Percentiles rank a stretch among this genome's conserved stretches.
These are phyloP conservation scores for Decapterus maruadsi DNA, from an alignment of 2,797 vertebrate genomes.

Conservation along the genomic window DNA sequence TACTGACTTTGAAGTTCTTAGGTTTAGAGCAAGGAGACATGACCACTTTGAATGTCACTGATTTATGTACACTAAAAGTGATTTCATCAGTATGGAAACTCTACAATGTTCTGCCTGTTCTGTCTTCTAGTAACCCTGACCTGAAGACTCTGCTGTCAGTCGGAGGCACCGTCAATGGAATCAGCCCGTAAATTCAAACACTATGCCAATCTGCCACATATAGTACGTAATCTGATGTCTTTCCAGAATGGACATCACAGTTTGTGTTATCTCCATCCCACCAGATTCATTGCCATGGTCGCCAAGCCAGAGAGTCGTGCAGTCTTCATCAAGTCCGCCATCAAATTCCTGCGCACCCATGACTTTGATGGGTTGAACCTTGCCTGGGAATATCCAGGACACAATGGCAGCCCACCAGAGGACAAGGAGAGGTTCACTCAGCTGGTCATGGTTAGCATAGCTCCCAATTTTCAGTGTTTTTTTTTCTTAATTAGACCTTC, in stretches of 20 bases:
- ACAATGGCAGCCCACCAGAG: conserved; percentile 80
- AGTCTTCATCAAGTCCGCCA: conserved; percentile 83
- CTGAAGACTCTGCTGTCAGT: conserved; percentile 88
- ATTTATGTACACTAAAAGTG: not conserved
- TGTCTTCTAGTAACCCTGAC: conserved; percentile 79
- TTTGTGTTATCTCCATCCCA: conserved; percentile 36
- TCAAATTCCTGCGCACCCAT: conserved; percentile 80
- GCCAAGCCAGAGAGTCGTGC: conserved; percentile 70
- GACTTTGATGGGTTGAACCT: conserved; percentile 89
- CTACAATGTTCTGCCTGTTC: conserved; percentile 17
- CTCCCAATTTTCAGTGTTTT: not conserved
- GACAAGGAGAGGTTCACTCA: conserved; percentile 85
- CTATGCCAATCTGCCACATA: not conserved
- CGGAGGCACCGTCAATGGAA: conserved; percentile 85
- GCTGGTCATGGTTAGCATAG: conserved; percentile 78
- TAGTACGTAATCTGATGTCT: not conserved
- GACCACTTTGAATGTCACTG: too few species aligned
- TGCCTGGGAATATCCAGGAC: conserved; percentile 89
- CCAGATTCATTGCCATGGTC: conserved; percentile 88
- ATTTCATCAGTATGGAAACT: not conserved
- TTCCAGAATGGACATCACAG: not conserved
- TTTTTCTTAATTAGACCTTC: not conserved
- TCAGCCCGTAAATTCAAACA: conserved; percentile 83
- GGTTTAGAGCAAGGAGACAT: too few species aligned
- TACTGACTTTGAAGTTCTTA: too few species aligned